Evolutionary conservation across 2,888 invertebrate genomes (phyloP).

Genomic region (Eupithecia pulchellata): DNA sequence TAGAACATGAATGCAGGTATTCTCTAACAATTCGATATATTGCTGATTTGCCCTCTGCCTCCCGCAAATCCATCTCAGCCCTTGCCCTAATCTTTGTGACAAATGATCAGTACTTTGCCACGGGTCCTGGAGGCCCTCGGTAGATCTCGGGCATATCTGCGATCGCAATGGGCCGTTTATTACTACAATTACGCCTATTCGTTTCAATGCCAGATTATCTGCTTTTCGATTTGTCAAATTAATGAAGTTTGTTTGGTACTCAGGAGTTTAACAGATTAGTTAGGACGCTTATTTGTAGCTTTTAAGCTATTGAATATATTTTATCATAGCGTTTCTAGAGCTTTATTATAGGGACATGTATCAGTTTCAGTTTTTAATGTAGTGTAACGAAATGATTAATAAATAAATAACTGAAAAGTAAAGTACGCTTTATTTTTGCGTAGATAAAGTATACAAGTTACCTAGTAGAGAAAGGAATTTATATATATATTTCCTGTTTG

Average conservation of each 20-base stretch:
- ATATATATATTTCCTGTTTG: too few species aligned
- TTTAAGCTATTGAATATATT: not conserved
- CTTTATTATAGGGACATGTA: too few species aligned
- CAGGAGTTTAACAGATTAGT: not conserved
- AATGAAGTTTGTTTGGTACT: conserved; percentile 15
- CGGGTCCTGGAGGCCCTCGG: not conserved
- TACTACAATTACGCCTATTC: conserved; percentile 16
- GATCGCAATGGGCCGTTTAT: conserved; percentile 22
- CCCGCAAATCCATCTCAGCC: not conserved
- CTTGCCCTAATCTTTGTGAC: conserved; percentile 30
- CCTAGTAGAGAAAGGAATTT: too few species aligned
- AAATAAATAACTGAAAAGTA: too few species aligned
- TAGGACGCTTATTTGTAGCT: not conserved
- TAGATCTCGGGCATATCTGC: not conserved
- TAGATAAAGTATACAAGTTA: too few species aligned
- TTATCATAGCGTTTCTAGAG: not conserved
- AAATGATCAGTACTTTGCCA: conserved; percentile 28
- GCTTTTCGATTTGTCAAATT: conserved; percentile 16
- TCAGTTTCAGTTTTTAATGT: too few species aligned
- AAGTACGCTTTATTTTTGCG: too few species aligned
- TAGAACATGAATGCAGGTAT: not conserved
- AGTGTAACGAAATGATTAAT: too few species aligned
- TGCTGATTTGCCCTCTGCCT: not conserved
- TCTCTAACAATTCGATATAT: not conserved
- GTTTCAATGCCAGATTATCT: conserved; percentile 24